Evolutionary conservation across 2,113 vertebrate species (phyloP).

Genomic region (Lophius piscatorius): DNA sequence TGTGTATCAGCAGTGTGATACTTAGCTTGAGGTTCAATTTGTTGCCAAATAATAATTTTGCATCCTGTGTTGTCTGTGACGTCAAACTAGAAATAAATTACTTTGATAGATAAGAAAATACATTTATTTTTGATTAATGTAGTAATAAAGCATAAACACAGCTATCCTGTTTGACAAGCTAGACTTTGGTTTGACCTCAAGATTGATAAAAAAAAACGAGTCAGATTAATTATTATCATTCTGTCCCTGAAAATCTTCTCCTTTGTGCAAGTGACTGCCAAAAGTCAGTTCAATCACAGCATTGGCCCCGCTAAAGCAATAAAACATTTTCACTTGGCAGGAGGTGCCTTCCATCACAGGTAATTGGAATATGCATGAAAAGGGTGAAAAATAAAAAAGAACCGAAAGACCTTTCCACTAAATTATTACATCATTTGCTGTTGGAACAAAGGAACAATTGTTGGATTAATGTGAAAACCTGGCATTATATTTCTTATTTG

Average conservation of each 20-base stretch:
- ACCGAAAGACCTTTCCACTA: slow-evolving; percentile 34
- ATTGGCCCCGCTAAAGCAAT: slow-evolving; percentile 37
- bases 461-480: slow-evolving; percentile 14
- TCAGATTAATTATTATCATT: slow-evolving; percentile 12
- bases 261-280: slow-evolving; percentile 11
- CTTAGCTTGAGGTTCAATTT: slow-evolving; percentile 1
- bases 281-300: slow-evolving; percentile 45
- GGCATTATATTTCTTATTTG: background rate
- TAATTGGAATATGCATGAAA: slow-evolving; percentile 57
- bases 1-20: background rate
- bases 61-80: background rate
- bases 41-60: background rate
- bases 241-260: slow-evolving; percentile 7
- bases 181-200: too few species aligned
- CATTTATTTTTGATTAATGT: background rate
- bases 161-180: background rate
- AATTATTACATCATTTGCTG: slow-evolving; percentile 33
- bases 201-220: background rate
- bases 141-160: background rate
- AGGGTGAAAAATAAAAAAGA: slow-evolving; percentile 25
- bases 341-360: slow-evolving; percentile 34
- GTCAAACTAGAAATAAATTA: too few species aligned
- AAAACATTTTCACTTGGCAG: slow-evolving; percentile 49
- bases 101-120: background rate
- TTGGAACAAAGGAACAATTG: slow-evolving; percentile 15